Base-by-base conservation (phyloP, 2,888 invertebrate species). In the Drosophila multiciliata region DNA sequence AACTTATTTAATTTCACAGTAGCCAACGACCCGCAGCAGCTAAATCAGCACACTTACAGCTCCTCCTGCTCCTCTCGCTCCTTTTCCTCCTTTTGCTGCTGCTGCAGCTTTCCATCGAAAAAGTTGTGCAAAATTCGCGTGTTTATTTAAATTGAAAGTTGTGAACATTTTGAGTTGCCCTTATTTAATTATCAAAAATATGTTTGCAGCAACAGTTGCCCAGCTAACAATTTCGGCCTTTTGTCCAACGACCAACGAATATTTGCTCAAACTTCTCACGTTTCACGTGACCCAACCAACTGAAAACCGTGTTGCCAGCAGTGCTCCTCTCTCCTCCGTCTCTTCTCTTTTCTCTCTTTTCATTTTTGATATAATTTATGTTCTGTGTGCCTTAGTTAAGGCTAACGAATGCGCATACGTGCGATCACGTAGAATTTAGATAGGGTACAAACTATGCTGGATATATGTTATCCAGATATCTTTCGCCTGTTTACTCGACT, bases 381-480 rank as follows among this genome's bases (percentile, higher is more conserved):
- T 66, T 66, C 75, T 78, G 70, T 64, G 49, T 62, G 89, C 73
- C 75, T 78, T 85, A 76, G 87, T 72, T 87, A 68, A 69, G 76
- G 69, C 89, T 78, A 90, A 87, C 84, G 87, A 82, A 89, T 84
- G 90, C 73, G 71, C 82, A 84, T 84, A 87, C 87, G 87, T 87
- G 87, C 73, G 74, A 79, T 69, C 89, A 89, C 90, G 90, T 90
- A 90, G 72, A 54, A 65, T 60, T 59, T 36, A 73, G 87, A 85
- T 84, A 82, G 74, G 72, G 66, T 59, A 62, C 55, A 8, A 87
- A 84, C 78, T 72, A 75, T 69, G 54, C 54, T 12, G 66, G 58
- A 69, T 70, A 71, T 17, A 57, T 57, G 65, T 60, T 79, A 79
- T 80, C 70, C 35, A 17, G 58, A 67, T 82, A 71, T 82, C 66